Percentiles rank a stretch among this genome's conserved stretches.
Evolutionary conservation across 1,140 invertebrate genomes (phyloP).

Genomic region (Cepaea nemoralis): DNA sequence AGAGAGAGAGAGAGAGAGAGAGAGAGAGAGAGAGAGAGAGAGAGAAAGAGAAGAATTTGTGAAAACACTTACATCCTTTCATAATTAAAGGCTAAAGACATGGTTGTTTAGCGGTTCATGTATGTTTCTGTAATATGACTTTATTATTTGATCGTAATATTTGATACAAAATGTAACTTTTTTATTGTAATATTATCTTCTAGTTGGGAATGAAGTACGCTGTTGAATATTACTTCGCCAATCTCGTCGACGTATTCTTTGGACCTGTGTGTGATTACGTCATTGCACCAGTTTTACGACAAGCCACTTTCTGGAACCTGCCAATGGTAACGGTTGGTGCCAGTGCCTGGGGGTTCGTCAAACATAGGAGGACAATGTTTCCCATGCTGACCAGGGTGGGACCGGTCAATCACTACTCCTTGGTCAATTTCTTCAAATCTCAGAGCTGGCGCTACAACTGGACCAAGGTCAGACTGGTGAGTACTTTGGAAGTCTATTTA

Average conservation of each 20-base stretch:
- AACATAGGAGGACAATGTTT: neutral
- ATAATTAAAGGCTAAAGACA: too few species aligned
- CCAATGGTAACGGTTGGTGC: neutral
- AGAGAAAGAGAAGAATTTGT: too few species aligned
- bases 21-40: too few species aligned
- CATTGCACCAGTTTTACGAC: neutral
- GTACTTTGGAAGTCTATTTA: too few species aligned
- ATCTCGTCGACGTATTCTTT: neutral
- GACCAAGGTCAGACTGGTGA: neutral
- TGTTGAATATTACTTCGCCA: neutral
- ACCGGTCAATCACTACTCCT: neutral
- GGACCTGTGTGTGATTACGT: conserved; percentile 11
- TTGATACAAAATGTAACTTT: neutral
- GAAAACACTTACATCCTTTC: too few species aligned
- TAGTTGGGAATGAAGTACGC: conserved; percentile 1
- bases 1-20: too few species aligned
- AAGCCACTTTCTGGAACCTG: neutral
- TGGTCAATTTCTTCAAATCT: neutral
- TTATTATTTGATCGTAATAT: too few species aligned
- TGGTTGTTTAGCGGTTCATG: too few species aligned
- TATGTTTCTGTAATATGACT: too few species aligned
- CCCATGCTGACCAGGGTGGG: neutral
- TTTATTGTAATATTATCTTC: neutral
- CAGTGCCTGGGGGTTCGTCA: neutral
- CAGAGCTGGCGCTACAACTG: neutral